A percentile compares a stretch with the other conserved stretches of the same genome.
Conservation (phyloP, 2,888 invertebrate species). For the Arrhopalites spinosus region DNA sequence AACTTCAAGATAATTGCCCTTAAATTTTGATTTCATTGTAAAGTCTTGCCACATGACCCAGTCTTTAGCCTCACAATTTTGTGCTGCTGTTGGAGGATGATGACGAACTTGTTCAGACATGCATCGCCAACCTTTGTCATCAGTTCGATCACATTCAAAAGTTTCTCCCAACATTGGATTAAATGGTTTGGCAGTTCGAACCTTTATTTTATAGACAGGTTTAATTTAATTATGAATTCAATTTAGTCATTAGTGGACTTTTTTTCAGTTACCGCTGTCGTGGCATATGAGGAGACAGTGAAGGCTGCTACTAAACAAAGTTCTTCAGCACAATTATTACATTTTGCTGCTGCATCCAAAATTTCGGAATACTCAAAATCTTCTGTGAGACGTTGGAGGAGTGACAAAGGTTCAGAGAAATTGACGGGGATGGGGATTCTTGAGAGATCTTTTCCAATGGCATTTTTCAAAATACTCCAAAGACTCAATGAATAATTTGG, state of each 20-base stretch:
- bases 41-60: slow-evolving; percentile 99
- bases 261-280: slow-evolving; percentile 72
- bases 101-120: slow-evolving; percentile 97
- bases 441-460: slow-evolving; percentile 97
- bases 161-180: slow-evolving; percentile 96
- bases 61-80: slow-evolving; percentile 84
- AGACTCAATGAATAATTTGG: slow-evolving; percentile 92
- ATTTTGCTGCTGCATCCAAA: slow-evolving; percentile 82
- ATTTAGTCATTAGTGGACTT: no score
- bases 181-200: slow-evolving; percentile 91
- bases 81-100: slow-evolving; percentile 97
- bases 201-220: no score
- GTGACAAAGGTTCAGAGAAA: slow-evolving; percentile 97
- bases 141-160: slow-evolving; percentile 91
- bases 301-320: slow-evolving; percentile 96
- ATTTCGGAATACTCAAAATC: slow-evolving; percentile 95
- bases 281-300: slow-evolving; percentile 85
- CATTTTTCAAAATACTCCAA: slow-evolving; percentile 99
- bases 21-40: slow-evolving; percentile 98
- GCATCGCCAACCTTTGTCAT: slow-evolving; percentile 92
- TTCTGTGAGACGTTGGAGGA: slow-evolving; percentile 96
- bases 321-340: slow-evolving; percentile 86
- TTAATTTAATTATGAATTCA: no score
- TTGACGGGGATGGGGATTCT: slow-evolving; percentile 99
- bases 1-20: slow-evolving; percentile 94